phyloP scores from a whole-genome alignment of 2,888 invertebrate species.

The Spilarctia lutea region DNA sequence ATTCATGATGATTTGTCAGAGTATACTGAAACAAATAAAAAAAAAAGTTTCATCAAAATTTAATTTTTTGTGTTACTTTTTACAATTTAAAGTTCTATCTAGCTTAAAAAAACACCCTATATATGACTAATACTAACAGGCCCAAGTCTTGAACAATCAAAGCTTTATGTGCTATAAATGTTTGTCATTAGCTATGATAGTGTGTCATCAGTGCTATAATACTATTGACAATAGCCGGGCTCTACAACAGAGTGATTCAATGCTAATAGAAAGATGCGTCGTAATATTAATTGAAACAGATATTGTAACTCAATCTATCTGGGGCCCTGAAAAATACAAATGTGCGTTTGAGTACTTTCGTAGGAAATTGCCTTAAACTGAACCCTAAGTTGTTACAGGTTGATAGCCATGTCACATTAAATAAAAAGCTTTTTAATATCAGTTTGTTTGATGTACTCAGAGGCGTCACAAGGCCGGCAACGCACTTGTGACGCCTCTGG shows the following conservation, averaged over 20 bases:
- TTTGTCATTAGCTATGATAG: conserved; percentile 16
- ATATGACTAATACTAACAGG: not conserved
- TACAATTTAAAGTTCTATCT: no score
- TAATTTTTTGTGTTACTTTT: no score
- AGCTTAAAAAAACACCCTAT: no score
- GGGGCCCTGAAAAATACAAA: not conserved
- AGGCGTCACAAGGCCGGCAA: no score
- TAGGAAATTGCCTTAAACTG: no score
- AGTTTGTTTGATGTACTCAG: not conserved
- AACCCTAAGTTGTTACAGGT: not conserved
- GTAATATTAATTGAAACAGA: conserved; percentile 27
- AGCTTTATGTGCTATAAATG: conserved; percentile 15
- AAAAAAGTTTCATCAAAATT: no score
- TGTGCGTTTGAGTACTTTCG: not conserved
- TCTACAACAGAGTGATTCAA: conserved; percentile 50
- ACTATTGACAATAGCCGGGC: conserved; percentile 44
- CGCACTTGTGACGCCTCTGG: no score
- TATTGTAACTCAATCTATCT: conserved; percentile 6
- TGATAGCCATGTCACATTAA: no score
- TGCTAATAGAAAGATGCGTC: conserved; percentile 50
- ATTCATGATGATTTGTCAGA: no score
- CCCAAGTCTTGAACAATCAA: conserved; percentile 3
- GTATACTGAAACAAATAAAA: no score
- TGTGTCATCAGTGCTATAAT: conserved; percentile 43
- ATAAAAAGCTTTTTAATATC: not conserved